Conservation (phyloP, 2,888 invertebrate species). For the Entomobrya multifasciata region DNA sequence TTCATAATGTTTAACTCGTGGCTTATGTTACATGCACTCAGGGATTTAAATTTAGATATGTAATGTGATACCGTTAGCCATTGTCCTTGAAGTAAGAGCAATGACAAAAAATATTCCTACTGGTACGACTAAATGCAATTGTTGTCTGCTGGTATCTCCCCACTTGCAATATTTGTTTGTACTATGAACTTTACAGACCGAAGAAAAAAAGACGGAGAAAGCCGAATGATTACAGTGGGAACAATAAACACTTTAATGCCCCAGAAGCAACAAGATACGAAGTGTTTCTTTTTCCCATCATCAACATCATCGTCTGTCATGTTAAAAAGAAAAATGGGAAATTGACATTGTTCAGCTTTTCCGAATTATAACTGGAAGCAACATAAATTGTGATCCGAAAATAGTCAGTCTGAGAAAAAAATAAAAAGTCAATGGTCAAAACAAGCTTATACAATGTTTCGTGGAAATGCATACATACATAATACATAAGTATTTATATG, state of each 20-base stretch:
- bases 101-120: slow-evolving; percentile 64
- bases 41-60: no score
- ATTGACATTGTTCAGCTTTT: background rate
- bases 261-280: slow-evolving; percentile 26
- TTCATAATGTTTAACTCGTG: no score
- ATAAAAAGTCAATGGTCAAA: no score
- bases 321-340: background rate
- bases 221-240: slow-evolving; percentile 61
- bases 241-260: slow-evolving; percentile 71
- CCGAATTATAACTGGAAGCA: no score
- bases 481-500: no score
- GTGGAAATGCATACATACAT: no score
- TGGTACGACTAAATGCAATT: no score
- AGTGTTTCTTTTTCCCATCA: background rate
- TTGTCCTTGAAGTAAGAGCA: slow-evolving; percentile 68
- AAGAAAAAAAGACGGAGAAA: slow-evolving; percentile 65
- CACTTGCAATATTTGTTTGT: slow-evolving; percentile 59
- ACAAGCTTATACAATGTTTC: no score
- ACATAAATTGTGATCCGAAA: no score
- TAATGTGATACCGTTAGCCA: background rate
- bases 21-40: no score
- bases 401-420: no score
- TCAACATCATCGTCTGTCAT: background rate
- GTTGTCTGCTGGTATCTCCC: no score
- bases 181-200: slow-evolving; percentile 42